phyloP scores from a whole-genome alignment of 2,888 invertebrate species.

The Dexiosoma caninum region DNA sequence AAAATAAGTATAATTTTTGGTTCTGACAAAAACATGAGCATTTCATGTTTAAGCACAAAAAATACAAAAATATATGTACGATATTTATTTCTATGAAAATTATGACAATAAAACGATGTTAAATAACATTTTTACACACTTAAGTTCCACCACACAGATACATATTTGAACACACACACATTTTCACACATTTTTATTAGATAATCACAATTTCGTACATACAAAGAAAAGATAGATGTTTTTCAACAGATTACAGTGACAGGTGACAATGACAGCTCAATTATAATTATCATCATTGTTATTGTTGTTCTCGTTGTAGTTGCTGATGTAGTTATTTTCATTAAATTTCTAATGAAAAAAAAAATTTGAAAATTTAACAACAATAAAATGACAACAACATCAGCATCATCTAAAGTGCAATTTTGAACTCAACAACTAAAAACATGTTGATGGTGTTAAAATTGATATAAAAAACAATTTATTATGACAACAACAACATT shows the following conservation, averaged over 20 bases:
- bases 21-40: conserved; percentile 44
- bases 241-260: conserved; percentile 66
- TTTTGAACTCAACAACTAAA: conserved; percentile 33
- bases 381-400: conserved; percentile 24
- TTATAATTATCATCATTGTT: conserved; percentile 66
- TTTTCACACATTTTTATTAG: conserved; percentile 1
- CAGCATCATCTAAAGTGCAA: conserved; percentile 33
- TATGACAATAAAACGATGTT: conserved; percentile 35
- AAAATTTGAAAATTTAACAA: conserved; percentile 42
- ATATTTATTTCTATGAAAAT: not conserved
- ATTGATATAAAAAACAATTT: conserved; percentile 37
- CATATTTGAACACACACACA: not conserved
- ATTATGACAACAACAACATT: conserved; percentile 36
- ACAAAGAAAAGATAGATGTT: conserved; percentile 50
- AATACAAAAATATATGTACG: not conserved
- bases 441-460: conserved; percentile 55
- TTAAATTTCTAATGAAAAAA: conserved; percentile 35
- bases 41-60: conserved; percentile 7
- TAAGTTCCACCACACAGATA: not conserved
- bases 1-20: conserved; percentile 17
- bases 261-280: conserved; percentile 76
- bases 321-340: conserved; percentile 18
- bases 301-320: conserved; percentile 22
- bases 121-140: conserved; percentile 27
- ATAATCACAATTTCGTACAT: conserved; percentile 39